These are phyloP conservation scores for Tragelaphus strepsiceros DNA, from an alignment of 2,113 vertebrate genomes.

Conservation along the genomic window DNA sequence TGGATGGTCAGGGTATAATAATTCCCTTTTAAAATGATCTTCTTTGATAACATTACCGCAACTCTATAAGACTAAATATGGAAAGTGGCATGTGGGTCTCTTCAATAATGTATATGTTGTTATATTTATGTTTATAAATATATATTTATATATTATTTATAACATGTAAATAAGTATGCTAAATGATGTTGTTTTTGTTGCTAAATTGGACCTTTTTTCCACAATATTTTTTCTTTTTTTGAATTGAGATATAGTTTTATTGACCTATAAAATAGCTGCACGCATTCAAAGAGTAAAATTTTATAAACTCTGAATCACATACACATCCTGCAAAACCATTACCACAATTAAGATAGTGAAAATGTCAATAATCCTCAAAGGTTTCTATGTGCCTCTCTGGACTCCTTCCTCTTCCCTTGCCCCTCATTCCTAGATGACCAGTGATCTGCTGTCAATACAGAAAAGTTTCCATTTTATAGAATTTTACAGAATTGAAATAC, in stretches of 20 bases:
- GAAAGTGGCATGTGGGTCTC: not conserved
- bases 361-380: not conserved
- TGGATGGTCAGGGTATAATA: not conserved
- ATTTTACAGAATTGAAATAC: not conserved
- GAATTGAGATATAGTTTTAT: not conserved
- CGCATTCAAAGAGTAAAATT: not conserved
- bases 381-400: not conserved
- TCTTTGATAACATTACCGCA: not conserved
- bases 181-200: not conserved
- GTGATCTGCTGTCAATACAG: not conserved
- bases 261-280: not conserved
- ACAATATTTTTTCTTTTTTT: not conserved
- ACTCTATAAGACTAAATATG: not conserved
- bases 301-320: not conserved
- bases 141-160: not conserved
- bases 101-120: not conserved
- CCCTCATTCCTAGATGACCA: not conserved
- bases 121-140: not conserved
- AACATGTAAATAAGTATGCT: not conserved
- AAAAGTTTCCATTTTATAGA: conserved; percentile 2
- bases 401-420: not conserved
- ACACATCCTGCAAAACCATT: not conserved
- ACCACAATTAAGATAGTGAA: not conserved
- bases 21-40: not conserved
- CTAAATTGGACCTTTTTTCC: not conserved